Evolutionary conservation across 2,888 invertebrate genomes (phyloP).

Genomic region (Dioctria rufipes): DNA sequence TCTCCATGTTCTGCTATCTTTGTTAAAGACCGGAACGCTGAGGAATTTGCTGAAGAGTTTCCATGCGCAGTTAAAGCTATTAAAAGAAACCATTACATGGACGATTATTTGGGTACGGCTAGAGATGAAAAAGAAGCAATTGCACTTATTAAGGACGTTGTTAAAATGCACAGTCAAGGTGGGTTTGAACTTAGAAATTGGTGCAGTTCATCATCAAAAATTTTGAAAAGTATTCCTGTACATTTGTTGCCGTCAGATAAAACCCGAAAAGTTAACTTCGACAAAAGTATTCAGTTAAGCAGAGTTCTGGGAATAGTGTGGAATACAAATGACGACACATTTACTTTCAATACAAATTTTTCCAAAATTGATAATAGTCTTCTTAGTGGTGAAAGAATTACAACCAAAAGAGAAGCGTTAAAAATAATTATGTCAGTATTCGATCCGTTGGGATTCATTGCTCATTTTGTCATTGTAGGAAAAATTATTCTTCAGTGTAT

Average conservation of each 20-base stretch:
- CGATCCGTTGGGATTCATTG: constrained; percentile 63
- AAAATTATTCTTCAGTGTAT: constrained; percentile 63
- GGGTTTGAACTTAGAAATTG: too few species aligned
- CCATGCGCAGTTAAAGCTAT: constrained; percentile 55
- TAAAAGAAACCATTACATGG: constrained; percentile 56
- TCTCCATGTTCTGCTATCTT: constrained; percentile 59
- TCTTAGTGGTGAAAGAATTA: constrained; percentile 48
- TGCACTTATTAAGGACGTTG: neutral
- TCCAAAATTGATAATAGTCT: constrained; percentile 39
- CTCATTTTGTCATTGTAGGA: constrained; percentile 60
- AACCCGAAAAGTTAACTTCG: constrained; percentile 50
- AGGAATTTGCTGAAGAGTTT: constrained; percentile 49
- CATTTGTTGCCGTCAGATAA: constrained; percentile 28
- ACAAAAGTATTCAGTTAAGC: constrained; percentile 27
- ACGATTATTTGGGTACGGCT: constrained; percentile 54
- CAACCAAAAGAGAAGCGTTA: constrained; percentile 61
- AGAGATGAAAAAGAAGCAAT: constrained; percentile 40
- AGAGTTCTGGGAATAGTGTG: constrained; percentile 58
- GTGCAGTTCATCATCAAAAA: constrained; percentile 50
- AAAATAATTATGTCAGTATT: constrained; percentile 63
- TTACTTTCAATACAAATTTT: constrained; percentile 58
- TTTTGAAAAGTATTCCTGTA: constrained; percentile 54
- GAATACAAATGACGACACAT: constrained; percentile 57
- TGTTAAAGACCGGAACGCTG: constrained; percentile 58
- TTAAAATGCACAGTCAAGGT: neutral